A percentile compares a stretch with the other conserved stretches of the same genome.
Conservation (phyloP, 37 sponge, comb jelly and placozoan species). For the Hexactinellida sp. region DNA sequence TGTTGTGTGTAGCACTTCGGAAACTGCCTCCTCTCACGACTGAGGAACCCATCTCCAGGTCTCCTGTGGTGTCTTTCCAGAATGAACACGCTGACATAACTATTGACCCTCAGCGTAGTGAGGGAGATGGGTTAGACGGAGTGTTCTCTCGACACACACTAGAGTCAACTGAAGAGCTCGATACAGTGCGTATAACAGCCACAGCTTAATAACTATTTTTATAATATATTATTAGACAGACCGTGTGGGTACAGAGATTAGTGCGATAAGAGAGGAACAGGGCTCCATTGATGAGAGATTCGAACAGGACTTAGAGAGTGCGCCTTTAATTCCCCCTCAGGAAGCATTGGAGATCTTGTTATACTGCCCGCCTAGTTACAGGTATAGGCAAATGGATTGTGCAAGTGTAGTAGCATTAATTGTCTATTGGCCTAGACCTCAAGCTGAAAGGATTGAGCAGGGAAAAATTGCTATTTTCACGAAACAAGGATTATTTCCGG, state of each 20-base stretch:
- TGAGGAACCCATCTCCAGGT: neutral
- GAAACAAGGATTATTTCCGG: neutral
- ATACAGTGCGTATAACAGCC: no score
- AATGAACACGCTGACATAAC: neutral
- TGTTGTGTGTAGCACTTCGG: neutral
- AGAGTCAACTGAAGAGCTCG: neutral
- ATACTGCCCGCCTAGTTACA: neutral
- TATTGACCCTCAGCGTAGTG: neutral
- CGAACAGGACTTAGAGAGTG: neutral
- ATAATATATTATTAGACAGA: neutral
- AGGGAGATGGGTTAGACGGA: neutral
- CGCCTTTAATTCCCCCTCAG: neutral
- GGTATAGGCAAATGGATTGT: neutral
- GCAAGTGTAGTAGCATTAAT: neutral
- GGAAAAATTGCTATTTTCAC: neutral
- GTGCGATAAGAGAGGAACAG: neutral
- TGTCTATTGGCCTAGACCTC: neutral
- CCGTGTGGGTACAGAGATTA: neutral
- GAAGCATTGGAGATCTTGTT: neutral
- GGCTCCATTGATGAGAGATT: neutral
- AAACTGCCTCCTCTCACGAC: neutral
- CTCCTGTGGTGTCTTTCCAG: slow-evolving; percentile 11
- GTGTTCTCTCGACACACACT: neutral
- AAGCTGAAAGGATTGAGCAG: neutral
- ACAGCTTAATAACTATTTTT: no score